Percentiles rank a stretch among this genome's conserved stretches.
Conservation (phyloP, 30 jellyfish, hydroid and myxozoan genomes). For the Sanderia malayensis region DNA sequence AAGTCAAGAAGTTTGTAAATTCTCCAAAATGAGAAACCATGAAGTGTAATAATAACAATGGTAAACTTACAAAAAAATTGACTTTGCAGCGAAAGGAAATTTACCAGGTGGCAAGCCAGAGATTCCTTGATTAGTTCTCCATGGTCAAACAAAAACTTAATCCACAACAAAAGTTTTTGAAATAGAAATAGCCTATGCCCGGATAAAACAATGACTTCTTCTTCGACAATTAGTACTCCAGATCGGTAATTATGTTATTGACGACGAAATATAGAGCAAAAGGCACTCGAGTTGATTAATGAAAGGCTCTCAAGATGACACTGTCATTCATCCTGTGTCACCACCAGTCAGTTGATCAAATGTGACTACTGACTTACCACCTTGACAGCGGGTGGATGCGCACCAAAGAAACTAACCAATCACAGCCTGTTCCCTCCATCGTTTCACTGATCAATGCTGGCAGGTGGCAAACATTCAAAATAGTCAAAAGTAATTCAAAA, state of each 20-base stretch:
- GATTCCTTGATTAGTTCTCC: not conserved
- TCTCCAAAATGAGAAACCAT: too few species aligned
- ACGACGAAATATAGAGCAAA: conserved; percentile 1
- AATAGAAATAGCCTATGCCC: too few species aligned
- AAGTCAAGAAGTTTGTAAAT: too few species aligned
- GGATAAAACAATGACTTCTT: too few species aligned
- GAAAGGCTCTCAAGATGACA: conserved; percentile 67
- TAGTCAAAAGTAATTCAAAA: conserved; percentile 40
- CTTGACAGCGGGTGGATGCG: conserved; percentile 71
- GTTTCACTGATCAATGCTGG: conserved; percentile 30
- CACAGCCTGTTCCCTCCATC: conserved; percentile 36
- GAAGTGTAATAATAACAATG: too few species aligned
- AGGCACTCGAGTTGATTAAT: conserved; percentile 30
- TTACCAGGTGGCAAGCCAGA: conserved; percentile 6
- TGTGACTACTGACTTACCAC: conserved; percentile 56
- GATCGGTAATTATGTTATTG: conserved; percentile 6
- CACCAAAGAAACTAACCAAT: conserved; percentile 48
- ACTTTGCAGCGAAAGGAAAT: conserved; percentile 1
- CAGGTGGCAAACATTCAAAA: conserved; percentile 56
- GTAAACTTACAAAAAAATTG: not conserved
- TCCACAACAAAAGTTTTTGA: not conserved
- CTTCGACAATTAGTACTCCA: not conserved
- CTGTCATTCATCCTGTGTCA: conserved; percentile 96
- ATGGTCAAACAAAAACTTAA: not conserved
- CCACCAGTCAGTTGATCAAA: conserved; percentile 91